Evolutionary conservation across 2,888 invertebrate species (phyloP), one percentile per base, ranked within the genome.

Genomic region (Monoplex corrugatus): DNA sequence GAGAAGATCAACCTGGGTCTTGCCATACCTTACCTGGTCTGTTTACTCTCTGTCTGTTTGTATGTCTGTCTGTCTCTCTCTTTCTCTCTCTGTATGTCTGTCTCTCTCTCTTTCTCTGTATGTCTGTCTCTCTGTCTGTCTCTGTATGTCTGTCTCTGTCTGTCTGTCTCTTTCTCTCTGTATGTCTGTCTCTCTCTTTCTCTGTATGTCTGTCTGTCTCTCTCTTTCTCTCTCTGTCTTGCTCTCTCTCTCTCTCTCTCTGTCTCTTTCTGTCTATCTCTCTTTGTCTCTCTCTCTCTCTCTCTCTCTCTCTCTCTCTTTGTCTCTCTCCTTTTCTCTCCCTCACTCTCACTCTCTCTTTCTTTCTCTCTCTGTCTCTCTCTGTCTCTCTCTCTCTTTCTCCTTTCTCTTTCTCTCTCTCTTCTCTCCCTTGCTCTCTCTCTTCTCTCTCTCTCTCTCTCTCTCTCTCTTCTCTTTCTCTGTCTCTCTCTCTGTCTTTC

Each of bases 11-110:
- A 87, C 72, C 97, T 98, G 91, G 96, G 97, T 32, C 96, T 98
- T 44, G 98, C 98, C 0, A 98, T 99, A 94, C 98, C 98, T 0
- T 99, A 99, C 95, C 96, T 99, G 95, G 97, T 97, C 40, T 10
- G 43, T 85, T 72, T 8, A 68, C 40, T 87, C 10, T 57, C 86
- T 78, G 72, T 43, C 57, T 89, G 1, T 89, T 38, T 86, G 28
- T 43, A n/a, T 78, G 44, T 50, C 87, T 45, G 16, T 43, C 43
- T 72, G 32, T 75, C n/a, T 86, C 28, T 72, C 40, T 68, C 63
- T 86, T 16, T 87, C 3, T 80, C 35, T 80, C 38, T 80, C 35
- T 35, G 8, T 63, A 2, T 85, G 8, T 38, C 5, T 57, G 28
- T 50, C 57, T 80, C 19, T 87, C 40, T 50, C 1, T 57, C 87